These are phyloP conservation scores for Myotis davidii DNA, from an alignment of 2,113 vertebrate genomes.

Conservation along the genomic window DNA sequence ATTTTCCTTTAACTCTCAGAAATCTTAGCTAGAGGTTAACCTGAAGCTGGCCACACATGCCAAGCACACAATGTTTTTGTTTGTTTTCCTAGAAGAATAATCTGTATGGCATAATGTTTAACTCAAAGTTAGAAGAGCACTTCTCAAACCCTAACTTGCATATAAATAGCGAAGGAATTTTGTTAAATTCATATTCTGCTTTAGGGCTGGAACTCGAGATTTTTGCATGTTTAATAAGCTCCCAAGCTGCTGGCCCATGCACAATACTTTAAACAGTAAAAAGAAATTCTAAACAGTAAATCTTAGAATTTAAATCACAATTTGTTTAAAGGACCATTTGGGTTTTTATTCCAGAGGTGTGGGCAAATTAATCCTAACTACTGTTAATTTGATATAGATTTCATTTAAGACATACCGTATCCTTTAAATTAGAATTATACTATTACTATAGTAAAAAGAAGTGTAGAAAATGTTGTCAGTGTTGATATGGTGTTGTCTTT, in stretches of 20 bases:
- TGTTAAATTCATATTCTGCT: background rate
- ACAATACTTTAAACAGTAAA: background rate
- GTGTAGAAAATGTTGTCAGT: background rate
- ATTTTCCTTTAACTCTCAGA: background rate
- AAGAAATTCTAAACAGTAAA: background rate
- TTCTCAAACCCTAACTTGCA: background rate
- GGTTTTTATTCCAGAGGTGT: background rate
- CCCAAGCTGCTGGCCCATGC: background rate
- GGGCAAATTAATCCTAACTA: background rate
- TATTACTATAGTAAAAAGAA: background rate
- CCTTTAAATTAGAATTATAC: background rate
- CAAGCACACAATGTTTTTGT: background rate
- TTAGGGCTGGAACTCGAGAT: background rate
- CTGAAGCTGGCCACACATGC: background rate
- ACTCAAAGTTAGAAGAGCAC: background rate
- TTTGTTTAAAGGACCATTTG: background rate
- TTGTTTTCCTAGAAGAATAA: background rate
- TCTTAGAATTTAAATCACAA: background rate
- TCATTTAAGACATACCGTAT: background rate
- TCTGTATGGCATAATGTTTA: background rate
- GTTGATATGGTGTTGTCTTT: background rate
- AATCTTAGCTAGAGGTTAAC: background rate
- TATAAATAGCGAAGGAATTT: background rate
- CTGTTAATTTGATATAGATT: slow-evolving; percentile 10
- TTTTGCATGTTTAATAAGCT: background rate